These are phyloP conservation scores for Pseudomugil gertrudae DNA, from an alignment of 2,797 vertebrate species.

Conservation along the genomic window DNA sequence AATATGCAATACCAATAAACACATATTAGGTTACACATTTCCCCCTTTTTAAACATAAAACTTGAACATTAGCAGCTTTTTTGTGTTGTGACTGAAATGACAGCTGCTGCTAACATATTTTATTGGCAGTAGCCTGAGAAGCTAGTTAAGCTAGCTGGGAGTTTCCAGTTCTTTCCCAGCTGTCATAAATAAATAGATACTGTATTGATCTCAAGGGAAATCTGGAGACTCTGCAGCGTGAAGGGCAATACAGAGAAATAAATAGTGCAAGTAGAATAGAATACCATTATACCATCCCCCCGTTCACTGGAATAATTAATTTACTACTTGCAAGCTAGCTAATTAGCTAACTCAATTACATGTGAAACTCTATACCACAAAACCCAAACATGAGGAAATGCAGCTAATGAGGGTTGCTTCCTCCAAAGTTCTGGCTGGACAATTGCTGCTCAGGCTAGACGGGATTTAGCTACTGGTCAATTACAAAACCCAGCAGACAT, in stretches of 20 bases:
- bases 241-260: too few relatives aligned
- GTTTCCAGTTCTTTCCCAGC: background rate
- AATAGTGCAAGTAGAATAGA: too few relatives aligned
- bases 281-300: too few relatives aligned
- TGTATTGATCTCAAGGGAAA: too few relatives aligned
- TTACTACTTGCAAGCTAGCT: background rate
- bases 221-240: too few relatives aligned
- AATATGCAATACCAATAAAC: too few relatives aligned
- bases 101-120: conserved; percentile 8
- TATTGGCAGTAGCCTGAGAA: background rate
- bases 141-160: too few relatives aligned
- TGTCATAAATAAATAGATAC: background rate
- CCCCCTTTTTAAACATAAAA: too few relatives aligned
- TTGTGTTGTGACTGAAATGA: conserved; percentile 1
- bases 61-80: background rate
- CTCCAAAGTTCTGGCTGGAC: background rate
- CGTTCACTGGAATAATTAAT: background rate
- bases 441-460: background rate
- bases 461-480: conserved; percentile 21
- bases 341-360: background rate
- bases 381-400: conserved; percentile 9
- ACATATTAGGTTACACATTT: too few relatives aligned
- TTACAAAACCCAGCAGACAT: conserved; percentile 26
- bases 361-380: background rate
- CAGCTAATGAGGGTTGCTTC: background rate